Evolutionary conservation across 1,140 invertebrate genomes (phyloP), one percentile per base, ranked within the genome.

Genomic region (Drosophila kanapiae): DNA sequence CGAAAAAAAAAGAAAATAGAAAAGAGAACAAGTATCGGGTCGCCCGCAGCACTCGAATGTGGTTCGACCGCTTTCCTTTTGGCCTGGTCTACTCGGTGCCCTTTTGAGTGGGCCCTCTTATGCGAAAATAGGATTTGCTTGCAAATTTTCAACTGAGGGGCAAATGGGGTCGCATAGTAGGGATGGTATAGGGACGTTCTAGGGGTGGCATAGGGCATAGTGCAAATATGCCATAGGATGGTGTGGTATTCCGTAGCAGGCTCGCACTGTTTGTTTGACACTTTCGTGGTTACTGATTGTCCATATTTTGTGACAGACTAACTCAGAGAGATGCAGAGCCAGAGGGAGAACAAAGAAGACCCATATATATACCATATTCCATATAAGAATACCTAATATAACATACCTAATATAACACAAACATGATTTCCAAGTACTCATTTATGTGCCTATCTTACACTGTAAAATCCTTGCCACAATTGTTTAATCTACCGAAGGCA

Each of bases 41-140:
- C 47, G 83, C 84, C 83, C 77, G 84, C 77, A 87, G 83, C 84
- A 71, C 77, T 83, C 71, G 62, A 78, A 76, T 83, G 70, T 67
- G 71, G 65, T 75, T 65, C 57, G 56, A 68, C 13, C 56, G 37
- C 35, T 43, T 68, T 63, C 59, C 23, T 49, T 43, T 56, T 63
- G 45, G 63, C 42, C 51, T 58, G 37, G 60, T 65, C 42, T 60
- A 23, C 53, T 35, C 29, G 45, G 27, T 37, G 35, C 16, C 60
- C 35, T 45, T 18, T 60, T 49, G 82, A 77, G 78, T 84, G 67
- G 60, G 43, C 11, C 42, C 64, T 58, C 71, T 82, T 75, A 74
- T 67, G 42, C 63, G 80, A 87, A 87, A 87, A 87, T 88, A 84
- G 83, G 83, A 87, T 87, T 87, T 87, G 72, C 83, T 80, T 82